Conservation (phyloP, 2,888 invertebrate genomes). For the Pelosia muscerda region DNA sequence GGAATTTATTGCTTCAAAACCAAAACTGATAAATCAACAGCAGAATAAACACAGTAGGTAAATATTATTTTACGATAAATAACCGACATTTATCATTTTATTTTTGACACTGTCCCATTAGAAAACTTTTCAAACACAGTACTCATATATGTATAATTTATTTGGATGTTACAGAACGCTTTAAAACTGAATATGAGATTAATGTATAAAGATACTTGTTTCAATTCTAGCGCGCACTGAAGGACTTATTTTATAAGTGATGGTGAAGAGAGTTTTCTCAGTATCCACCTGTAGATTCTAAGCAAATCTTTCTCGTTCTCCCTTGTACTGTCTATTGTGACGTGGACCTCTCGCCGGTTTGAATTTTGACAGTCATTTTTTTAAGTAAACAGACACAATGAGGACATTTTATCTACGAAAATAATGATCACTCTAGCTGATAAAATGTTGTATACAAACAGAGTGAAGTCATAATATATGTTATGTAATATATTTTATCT, state of each 20-base stretch:
- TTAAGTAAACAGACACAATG: background rate
- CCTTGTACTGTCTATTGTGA: slow-evolving; percentile 64
- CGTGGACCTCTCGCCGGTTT: slow-evolving; percentile 63
- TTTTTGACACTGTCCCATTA: slow-evolving; percentile 7
- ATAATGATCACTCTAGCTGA: background rate
- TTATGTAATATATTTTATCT: background rate
- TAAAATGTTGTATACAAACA: background rate
- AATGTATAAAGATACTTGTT: slow-evolving; percentile 64
- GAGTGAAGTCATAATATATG: background rate
- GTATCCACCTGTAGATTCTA: slow-evolving; percentile 76
- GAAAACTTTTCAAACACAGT: background rate
- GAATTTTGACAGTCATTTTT: background rate
- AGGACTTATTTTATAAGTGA: slow-evolving; percentile 80
- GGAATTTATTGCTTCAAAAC: background rate
- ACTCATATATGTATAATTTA: slow-evolving; percentile 4
- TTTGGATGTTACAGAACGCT: slow-evolving; percentile 39
- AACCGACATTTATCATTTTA: background rate
- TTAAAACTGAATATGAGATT: slow-evolving; percentile 45
- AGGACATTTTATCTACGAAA: background rate
- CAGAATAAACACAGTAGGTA: no score
- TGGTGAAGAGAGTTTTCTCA: slow-evolving; percentile 77
- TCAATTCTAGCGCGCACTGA: slow-evolving; percentile 84
- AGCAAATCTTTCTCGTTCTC: slow-evolving; percentile 62
- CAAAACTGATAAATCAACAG: no score
- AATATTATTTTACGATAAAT: background rate